These are phyloP conservation scores for Theodoxus fluviatilis DNA, from an alignment of 2,888 invertebrate species.

Conservation along the genomic window DNA sequence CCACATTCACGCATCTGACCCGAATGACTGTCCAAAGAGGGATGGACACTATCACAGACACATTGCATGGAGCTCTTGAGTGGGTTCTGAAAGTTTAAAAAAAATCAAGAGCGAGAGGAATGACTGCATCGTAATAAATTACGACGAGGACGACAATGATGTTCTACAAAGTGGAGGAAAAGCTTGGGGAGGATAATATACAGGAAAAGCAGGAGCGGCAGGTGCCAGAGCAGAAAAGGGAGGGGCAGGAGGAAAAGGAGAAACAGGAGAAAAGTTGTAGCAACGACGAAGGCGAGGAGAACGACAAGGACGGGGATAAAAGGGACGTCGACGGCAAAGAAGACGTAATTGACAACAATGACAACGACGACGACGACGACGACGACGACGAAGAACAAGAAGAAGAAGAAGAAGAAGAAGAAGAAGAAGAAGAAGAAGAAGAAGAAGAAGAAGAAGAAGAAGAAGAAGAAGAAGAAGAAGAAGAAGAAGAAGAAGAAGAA, in stretches of 20 bases:
- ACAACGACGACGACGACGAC: neutral
- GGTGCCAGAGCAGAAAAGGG: neutral
- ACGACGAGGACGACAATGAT: too few relatives aligned
- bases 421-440: constrained; percentile 18
- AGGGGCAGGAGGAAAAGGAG: neutral
- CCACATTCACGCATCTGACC: too few relatives aligned
- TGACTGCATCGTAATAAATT: too few relatives aligned
- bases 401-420: neutral
- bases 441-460: neutral
- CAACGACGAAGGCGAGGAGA: neutral
- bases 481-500: too few relatives aligned
- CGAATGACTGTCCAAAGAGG: too few relatives aligned
- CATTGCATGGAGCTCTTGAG: too few relatives aligned
- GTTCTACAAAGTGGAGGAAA: neutral
- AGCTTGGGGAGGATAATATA: neutral
- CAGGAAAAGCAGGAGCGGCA: constrained; percentile 14
- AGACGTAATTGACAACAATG: neutral
- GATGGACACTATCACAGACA: too few relatives aligned
- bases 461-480: neutral
- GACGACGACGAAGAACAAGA: neutral
- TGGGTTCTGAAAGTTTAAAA: too few relatives aligned
- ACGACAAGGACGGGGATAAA: constrained; percentile 13
- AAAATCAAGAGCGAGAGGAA: too few relatives aligned
- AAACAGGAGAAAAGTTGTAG: neutral
- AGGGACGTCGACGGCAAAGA: neutral